phyloP scores from a whole-genome alignment of 2,888 invertebrate genomes.

The Platycheirus albimanus region DNA sequence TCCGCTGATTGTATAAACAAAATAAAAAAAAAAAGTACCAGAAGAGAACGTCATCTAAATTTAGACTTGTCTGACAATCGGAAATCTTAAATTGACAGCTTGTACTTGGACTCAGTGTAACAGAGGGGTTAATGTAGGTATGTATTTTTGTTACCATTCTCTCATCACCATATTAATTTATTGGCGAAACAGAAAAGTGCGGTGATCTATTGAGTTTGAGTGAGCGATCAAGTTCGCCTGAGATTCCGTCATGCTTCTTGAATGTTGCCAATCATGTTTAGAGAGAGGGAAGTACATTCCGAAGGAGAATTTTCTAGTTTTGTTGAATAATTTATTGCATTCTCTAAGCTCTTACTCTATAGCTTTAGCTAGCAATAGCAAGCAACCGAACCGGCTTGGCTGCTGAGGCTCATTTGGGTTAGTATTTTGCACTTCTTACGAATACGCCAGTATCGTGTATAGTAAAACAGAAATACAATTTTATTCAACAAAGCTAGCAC shows the following conservation, averaged over 20 bases:
- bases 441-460: neutral
- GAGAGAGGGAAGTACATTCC: conserved; percentile 53
- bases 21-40: conserved; percentile 1
- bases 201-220: conserved; percentile 18
- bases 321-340: conserved; percentile 41
- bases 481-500: neutral
- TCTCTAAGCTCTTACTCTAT: conserved; percentile 11
- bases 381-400: too few relatives aligned
- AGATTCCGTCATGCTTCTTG: conserved; percentile 38
- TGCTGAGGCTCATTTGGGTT: conserved; percentile 27
- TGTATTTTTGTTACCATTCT: neutral
- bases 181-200: neutral
- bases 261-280: conserved; percentile 43
- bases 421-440: conserved; percentile 26
- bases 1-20: conserved; percentile 45
- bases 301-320: conserved; percentile 52
- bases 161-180: too few relatives aligned
- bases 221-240: conserved; percentile 6
- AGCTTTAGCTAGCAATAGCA: too few relatives aligned
- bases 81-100: neutral
- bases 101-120: neutral
- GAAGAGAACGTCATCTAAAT: conserved; percentile 29
- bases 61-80: conserved; percentile 28
- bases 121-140: neutral
- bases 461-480: conserved; percentile 16